Percentiles rank a stretch among this genome's conserved stretches.
Evolutionary conservation across 2,113 vertebrate genomes (phyloP).

Genomic region (Spizaetus ornatus): DNA sequence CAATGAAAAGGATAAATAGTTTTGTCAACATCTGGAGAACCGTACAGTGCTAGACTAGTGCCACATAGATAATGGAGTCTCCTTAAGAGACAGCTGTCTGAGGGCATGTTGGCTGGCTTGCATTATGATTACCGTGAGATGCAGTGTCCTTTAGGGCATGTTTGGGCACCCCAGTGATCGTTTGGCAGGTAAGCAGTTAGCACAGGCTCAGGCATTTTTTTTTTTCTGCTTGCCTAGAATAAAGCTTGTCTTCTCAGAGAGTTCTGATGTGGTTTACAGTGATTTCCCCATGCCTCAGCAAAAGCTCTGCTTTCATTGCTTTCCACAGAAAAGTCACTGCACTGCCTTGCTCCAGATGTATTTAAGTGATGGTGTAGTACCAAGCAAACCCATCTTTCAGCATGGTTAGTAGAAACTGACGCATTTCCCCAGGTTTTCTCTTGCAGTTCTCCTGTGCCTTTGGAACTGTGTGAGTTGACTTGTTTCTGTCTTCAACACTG

Average conservation of each 20-base stretch:
- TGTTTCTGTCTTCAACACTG: neutral
- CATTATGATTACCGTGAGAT: neutral
- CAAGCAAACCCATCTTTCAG: neutral
- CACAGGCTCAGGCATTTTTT: constrained; percentile 17
- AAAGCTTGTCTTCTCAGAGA: neutral
- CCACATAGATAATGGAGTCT: neutral
- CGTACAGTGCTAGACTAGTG: neutral
- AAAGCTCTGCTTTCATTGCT: constrained; percentile 18
- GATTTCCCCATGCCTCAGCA: constrained; percentile 12
- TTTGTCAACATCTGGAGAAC: neutral
- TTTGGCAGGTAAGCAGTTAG: constrained; percentile 31
- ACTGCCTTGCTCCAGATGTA: neutral
- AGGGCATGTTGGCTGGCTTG: neutral
- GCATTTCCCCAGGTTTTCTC: neutral
- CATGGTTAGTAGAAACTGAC: neutral
- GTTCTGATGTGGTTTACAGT: constrained; percentile 27
- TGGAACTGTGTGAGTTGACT: neutral
- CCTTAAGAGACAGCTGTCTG: neutral
- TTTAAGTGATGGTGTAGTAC: neutral
- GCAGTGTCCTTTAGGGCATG: constrained; percentile 27
- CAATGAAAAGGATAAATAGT: neutral
- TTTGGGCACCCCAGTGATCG: neutral
- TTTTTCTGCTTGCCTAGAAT: neutral
- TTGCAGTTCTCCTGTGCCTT: neutral
- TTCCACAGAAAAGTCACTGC: neutral